Conservation (phyloP, 1,140 invertebrate species). For the Plutomurus gul region DNA sequence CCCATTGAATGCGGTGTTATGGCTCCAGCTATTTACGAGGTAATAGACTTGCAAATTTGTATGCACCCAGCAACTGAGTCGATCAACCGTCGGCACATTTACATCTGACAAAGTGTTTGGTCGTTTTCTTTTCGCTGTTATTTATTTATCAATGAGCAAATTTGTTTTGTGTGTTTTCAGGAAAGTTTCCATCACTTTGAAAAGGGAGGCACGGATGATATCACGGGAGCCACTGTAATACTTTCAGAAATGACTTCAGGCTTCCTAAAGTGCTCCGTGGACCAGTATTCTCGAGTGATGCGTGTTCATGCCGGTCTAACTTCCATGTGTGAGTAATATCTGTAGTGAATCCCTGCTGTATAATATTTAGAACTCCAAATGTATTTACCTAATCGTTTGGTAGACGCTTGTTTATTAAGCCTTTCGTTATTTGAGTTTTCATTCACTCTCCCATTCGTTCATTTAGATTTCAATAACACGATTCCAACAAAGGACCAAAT, state of each 20-base stretch:
- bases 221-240: conserved; percentile 4
- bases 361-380: too few relatives aligned
- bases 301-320: background rate
- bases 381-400: background rate
- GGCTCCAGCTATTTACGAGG: background rate
- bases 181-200: conserved; percentile 8
- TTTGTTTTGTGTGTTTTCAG: background rate
- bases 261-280: background rate
- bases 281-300: background rate
- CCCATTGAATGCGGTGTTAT: background rate
- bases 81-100: too few relatives aligned
- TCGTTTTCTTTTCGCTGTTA: too few relatives aligned
- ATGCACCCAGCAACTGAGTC: too few relatives aligned
- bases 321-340: background rate
- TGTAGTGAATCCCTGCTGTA: too few relatives aligned
- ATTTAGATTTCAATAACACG: background rate
- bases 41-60: background rate
- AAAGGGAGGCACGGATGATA: conserved; percentile 3
- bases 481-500: background rate
- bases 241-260: conserved; percentile 9
- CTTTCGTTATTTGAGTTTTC: background rate
- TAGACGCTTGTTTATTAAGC: background rate
- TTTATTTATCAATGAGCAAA: background rate
- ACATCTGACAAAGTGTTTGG: too few relatives aligned
- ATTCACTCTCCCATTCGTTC: background rate